Evolutionary conservation across 1,140 invertebrate species (phyloP).

Genomic region (Hormaphis cornu): DNA sequence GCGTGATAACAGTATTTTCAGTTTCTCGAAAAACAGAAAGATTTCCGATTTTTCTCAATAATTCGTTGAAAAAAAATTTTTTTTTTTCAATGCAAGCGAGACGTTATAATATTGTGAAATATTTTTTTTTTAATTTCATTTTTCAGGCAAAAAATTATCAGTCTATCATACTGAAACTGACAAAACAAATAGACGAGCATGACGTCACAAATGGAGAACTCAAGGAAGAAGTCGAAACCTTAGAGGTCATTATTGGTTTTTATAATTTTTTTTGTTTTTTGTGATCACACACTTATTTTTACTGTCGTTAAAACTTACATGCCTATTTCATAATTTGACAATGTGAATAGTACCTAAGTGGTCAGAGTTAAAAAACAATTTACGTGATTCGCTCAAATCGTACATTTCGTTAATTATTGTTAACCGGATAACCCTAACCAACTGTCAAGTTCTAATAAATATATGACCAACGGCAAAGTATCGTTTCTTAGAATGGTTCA

Average conservation of each 20-base stretch:
- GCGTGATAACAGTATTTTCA: too few relatives aligned
- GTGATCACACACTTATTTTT: not conserved
- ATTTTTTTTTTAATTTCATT: not conserved
- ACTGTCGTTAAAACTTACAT: not conserved
- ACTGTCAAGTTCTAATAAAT: too few relatives aligned
- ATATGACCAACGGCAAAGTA: too few relatives aligned
- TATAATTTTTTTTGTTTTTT: not conserved
- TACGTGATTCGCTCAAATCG: too few relatives aligned
- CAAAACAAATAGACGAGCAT: conserved; percentile 37
- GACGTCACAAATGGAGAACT: conserved; percentile 40
- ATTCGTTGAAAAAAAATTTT: too few relatives aligned
- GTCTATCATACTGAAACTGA: conserved; percentile 35
- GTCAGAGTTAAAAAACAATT: too few relatives aligned
- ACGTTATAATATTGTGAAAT: not conserved
- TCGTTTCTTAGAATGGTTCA: too few relatives aligned
- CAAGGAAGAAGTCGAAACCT: conserved; percentile 39
- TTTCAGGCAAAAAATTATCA: conserved; percentile 37
- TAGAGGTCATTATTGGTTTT: conserved; percentile 37
- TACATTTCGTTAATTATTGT: too few relatives aligned
- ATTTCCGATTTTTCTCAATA: too few relatives aligned
- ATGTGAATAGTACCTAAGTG: not conserved
- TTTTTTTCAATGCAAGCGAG: too few relatives aligned
- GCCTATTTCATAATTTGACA: not conserved
- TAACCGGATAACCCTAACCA: too few relatives aligned
- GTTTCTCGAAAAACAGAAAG: too few relatives aligned